Conservation (phyloP, 2,888 invertebrate species). For the Agrochola circellaris region DNA sequence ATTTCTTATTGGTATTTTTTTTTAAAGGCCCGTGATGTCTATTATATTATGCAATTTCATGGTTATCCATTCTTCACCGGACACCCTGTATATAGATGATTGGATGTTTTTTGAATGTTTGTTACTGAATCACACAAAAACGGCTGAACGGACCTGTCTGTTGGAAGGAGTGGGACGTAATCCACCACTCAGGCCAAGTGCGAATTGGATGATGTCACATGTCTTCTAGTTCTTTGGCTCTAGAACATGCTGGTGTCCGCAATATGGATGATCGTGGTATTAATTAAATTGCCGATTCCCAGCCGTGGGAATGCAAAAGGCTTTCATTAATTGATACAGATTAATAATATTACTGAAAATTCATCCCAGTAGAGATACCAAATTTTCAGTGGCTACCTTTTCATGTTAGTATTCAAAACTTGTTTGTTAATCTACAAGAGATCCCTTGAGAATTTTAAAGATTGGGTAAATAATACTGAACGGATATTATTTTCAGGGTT, state of each 20-base stretch:
- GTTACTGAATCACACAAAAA: no score
- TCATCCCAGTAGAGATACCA: not conserved
- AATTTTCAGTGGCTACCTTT: slow-evolving; percentile 2
- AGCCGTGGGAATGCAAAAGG: not conserved
- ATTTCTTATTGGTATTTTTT: no score
- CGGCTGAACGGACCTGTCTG: no score
- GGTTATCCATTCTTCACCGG: no score
- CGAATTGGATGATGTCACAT: not conserved
- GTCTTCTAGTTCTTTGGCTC: not conserved
- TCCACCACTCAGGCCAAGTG: not conserved
- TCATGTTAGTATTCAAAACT: slow-evolving; percentile 41
- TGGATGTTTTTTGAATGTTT: no score
- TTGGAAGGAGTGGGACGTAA: not conserved
- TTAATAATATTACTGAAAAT: slow-evolving; percentile 7
- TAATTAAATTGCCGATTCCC: not conserved
- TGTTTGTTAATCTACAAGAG: slow-evolving; percentile 34
- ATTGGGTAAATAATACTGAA: slow-evolving; percentile 28
- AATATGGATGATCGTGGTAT: no score
- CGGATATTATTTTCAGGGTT: slow-evolving; percentile 35
- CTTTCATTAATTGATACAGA: slow-evolving; percentile 1
- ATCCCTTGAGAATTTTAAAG: slow-evolving; percentile 38
- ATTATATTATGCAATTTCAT: no score
- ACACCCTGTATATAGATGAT: no score
- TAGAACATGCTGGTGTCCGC: not conserved
- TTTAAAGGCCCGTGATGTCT: no score